Base-by-base conservation (phyloP, 2,888 invertebrate species). In the Folsomia candida region DNA sequence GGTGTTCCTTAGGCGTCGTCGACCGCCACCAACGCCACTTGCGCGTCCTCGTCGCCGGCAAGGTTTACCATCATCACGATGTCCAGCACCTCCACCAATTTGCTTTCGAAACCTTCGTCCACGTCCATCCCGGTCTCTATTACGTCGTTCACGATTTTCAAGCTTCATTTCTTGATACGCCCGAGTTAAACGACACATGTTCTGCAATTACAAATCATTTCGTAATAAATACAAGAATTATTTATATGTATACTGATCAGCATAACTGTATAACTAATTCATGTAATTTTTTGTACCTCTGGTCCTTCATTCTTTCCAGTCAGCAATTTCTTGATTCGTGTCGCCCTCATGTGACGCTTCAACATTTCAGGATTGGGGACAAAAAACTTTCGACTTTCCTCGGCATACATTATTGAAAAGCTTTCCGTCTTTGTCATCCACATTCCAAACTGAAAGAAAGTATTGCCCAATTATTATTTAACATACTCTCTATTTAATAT, bases 351-450 rank as follows among this genome's bases (percentile, higher is more conserved):
- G 37, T 72, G 69, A 14, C 68, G 64, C 27, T 70, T 70, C 20
- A 75, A 47, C 2, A 68, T 69, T 63, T 72, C 65, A 20, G 70
- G 69, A 6, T 67, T 67, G 20, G 74, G 71, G 25, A 74, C 72
- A 37, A 67, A 62, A 28, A 73, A 76, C 18, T 58, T 74, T 1
- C 54, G 26, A 9, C 71, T 67, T 51, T 73, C 75, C 1, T 67
- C 51, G 2, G 62, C 18, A 28, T 73, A 73, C 22, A 73, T 58
- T 20, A 76, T 67, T 24, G 73, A 71, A 71, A 78, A 76, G 14
- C 69, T 68, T 64, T 77, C 75, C 0, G 76, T 75, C 20, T 73
- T 68, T 28, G 71, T 73, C 62, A 79, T 65, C 77, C 77, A 79
- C 20, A 73, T 70, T 11, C 79, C 79, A 65, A 78, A 79, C 2